Percentiles rank a stretch among this genome's conserved stretches.
Conservation (phyloP, 2,113 vertebrate genomes). For the Sapajus apella region DNA sequence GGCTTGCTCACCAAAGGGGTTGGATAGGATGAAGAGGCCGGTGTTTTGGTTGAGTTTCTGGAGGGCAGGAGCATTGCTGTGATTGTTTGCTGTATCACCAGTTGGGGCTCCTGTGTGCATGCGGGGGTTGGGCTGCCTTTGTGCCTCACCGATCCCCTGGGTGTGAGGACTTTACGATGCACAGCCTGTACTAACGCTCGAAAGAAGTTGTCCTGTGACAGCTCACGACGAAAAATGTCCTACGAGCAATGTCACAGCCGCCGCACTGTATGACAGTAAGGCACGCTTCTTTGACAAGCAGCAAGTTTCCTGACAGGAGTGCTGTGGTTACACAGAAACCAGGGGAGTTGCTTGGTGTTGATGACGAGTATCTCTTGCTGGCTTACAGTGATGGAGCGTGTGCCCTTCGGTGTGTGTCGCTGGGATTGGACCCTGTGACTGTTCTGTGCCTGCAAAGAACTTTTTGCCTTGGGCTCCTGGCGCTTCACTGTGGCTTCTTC, state of each 20-base stretch:
- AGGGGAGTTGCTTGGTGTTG: background rate
- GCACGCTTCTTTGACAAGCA: background rate
- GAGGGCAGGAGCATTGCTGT: background rate
- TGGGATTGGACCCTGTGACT: background rate
- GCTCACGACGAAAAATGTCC: too few species aligned
- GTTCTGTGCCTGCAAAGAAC: background rate
- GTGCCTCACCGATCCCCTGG: background rate
- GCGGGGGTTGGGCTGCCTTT: background rate
- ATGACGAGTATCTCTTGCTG: background rate
- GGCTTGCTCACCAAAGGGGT: background rate
- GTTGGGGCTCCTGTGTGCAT: fast-evolving
- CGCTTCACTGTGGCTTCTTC: background rate
- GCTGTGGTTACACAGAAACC: background rate
- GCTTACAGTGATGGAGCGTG: fast-evolving
- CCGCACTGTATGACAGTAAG: background rate
- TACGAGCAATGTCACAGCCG: background rate
- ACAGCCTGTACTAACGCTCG: background rate
- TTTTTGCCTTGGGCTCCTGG: background rate
- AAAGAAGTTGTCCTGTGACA: too few species aligned
- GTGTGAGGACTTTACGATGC: fast-evolving
- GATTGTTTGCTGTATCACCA: background rate
- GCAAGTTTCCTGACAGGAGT: fast-evolving
- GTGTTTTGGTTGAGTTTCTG: background rate
- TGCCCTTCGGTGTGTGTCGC: fast-evolving
- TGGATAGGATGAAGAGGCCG: background rate